Conservation (phyloP, 2,113 vertebrate genomes). For the Aptenodytes forsteri region DNA sequence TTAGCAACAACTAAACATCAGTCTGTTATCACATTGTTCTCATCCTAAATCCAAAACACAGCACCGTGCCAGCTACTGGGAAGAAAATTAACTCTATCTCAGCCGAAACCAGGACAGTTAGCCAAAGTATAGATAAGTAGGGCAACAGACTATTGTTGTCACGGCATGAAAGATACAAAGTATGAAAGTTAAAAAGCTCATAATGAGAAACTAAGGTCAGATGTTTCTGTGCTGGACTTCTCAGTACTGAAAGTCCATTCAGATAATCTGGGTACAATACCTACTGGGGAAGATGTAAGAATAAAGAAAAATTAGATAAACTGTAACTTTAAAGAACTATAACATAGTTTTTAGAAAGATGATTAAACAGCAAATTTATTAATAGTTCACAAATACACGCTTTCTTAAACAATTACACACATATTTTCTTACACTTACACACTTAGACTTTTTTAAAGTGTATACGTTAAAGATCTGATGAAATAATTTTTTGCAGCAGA, state of each 20-base stretch:
- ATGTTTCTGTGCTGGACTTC: not conserved
- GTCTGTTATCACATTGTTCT: too few species aligned
- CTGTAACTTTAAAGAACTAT: not conserved
- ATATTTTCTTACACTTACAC: not conserved
- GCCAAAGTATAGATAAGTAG: not conserved
- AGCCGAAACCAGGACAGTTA: too few species aligned
- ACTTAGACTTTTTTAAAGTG: not conserved
- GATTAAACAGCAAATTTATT: not conserved
- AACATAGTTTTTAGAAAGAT: not conserved
- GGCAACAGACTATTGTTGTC: not conserved
- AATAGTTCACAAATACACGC: not conserved
- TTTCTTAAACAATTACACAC: not conserved
- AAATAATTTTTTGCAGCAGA: not conserved
- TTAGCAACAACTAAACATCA: too few species aligned
- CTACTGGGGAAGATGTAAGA: not conserved
- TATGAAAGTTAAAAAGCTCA: not conserved
- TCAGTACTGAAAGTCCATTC: not conserved
- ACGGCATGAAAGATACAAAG: not conserved
- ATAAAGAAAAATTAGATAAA: not conserved
- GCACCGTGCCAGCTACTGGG: too few species aligned
- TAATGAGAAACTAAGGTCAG: not conserved
- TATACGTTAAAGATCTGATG: not conserved
- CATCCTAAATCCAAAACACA: too few species aligned
- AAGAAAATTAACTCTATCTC: too few species aligned
- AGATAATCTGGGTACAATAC: not conserved